Percentiles rank a stretch among this genome's conserved stretches.
phyloP scores from a whole-genome alignment of 1,140 invertebrate genomes.

The Ganaspis sp. region DNA sequence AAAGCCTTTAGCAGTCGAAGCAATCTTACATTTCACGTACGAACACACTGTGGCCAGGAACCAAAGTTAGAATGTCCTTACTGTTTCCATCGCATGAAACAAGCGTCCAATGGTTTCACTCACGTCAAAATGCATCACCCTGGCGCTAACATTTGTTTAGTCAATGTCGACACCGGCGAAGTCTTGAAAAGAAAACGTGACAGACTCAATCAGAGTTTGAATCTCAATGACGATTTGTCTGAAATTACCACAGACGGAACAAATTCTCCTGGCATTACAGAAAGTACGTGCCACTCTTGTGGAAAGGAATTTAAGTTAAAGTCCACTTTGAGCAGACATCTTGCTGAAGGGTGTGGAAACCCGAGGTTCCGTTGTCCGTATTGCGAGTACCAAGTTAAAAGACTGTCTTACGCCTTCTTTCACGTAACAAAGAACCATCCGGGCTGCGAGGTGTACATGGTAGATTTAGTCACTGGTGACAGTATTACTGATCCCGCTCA shows the following conservation, averaged over 20 bases:
- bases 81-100: slow-evolving; percentile 75
- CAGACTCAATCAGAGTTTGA: too few relatives aligned
- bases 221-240: not conserved
- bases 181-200: not conserved
- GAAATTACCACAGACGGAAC: not conserved
- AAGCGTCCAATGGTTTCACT: slow-evolving; percentile 74
- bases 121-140: slow-evolving; percentile 67
- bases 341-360: slow-evolving; percentile 78
- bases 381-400: slow-evolving; percentile 72
- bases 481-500: not conserved
- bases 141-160: slow-evolving; percentile 45
- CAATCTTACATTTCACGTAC: not conserved
- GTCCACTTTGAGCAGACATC: slow-evolving; percentile 76
- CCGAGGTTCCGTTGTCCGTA: slow-evolving; percentile 77
- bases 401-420: slow-evolving; percentile 62
- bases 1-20: not conserved
- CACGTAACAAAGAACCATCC: slow-evolving; percentile 58
- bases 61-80: slow-evolving; percentile 78
- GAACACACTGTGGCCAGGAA: slow-evolving; percentile 75
- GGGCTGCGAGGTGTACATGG: slow-evolving; percentile 3
- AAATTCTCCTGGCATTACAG: not conserved
- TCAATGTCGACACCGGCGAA: slow-evolving; percentile 40
- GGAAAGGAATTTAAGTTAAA: slow-evolving; percentile 75
- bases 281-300: slow-evolving; percentile 77
- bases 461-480: slow-evolving; percentile 9